These are phyloP conservation scores for Raja brachyura DNA, from an alignment of 2,113 vertebrate species.

Conservation along the genomic window DNA sequence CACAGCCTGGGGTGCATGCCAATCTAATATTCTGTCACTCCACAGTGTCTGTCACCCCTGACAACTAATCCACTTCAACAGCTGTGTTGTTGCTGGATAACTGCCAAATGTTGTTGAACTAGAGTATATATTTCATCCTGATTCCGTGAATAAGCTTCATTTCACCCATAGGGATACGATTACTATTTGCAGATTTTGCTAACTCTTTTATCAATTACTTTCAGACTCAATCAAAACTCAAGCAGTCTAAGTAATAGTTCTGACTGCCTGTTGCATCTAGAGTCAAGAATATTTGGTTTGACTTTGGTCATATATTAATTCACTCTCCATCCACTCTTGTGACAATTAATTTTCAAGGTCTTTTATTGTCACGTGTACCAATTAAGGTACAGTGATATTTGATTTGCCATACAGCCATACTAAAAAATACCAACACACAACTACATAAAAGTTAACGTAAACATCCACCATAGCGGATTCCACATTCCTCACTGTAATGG, in stretches of 20 bases:
- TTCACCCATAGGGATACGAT: conserved; percentile 43
- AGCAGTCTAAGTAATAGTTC: background rate
- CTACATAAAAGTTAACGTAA: too few relatives aligned
- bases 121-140: conserved; percentile 46
- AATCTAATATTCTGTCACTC: conserved; percentile 56
- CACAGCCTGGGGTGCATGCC: conserved; percentile 42
- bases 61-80: conserved; percentile 74
- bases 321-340: background rate
- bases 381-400: too few relatives aligned
- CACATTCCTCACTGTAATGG: too few relatives aligned
- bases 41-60: conserved; percentile 57
- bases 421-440: too few relatives aligned
- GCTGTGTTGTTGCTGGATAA: conserved; percentile 72
- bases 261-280: background rate
- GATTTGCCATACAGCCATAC: too few relatives aligned
- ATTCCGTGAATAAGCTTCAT: conserved; percentile 42
- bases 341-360: background rate
- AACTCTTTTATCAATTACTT: conserved; percentile 30
- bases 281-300: background rate
- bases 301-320: background rate
- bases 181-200: conserved; percentile 41
- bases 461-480: too few relatives aligned
- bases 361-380: too few relatives aligned
- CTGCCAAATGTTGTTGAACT: conserved; percentile 55
- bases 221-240: conserved; percentile 19